phyloP scores from a whole-genome alignment of 2,797 vertebrate species.

The Neopelma chrysocephalum region DNA sequence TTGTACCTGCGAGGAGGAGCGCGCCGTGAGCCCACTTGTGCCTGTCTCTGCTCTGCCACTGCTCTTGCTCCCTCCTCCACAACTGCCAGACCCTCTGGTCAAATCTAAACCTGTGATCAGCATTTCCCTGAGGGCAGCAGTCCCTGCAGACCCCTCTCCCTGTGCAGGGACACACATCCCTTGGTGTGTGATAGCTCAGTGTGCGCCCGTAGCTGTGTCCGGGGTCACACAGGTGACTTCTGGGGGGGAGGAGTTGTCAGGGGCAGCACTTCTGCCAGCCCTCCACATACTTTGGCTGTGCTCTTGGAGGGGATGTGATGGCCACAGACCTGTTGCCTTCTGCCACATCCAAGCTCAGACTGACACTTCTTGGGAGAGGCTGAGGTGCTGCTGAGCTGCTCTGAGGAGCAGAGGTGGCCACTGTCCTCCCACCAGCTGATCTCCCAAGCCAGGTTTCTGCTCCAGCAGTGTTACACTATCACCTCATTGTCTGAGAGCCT shows the following conservation, averaged over 20 bases:
- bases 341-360: background rate
- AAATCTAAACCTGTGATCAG: background rate
- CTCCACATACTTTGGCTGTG: background rate
- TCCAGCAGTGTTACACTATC: background rate
- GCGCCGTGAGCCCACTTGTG: rapidly evolving
- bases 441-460: background rate
- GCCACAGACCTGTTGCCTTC: background rate
- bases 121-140: background rate
- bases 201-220: background rate
- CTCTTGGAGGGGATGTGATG: background rate
- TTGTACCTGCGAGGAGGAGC: background rate
- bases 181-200: rapidly evolving
- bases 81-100: rapidly evolving
- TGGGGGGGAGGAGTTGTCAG: no score
- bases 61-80: rapidly evolving
- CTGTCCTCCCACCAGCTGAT: background rate
- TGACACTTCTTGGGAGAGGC: background rate
- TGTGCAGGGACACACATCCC: background rate
- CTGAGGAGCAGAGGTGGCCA: background rate
- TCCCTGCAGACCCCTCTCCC: background rate
- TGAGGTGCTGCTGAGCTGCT: background rate
- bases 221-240: background rate
- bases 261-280: background rate
- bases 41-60: background rate
- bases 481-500: background rate